Evolutionary conservation across 2,113 vertebrate genomes (phyloP), one percentile per base, ranked within the genome.

Genomic region (Brienomyrus brachyistius): DNA sequence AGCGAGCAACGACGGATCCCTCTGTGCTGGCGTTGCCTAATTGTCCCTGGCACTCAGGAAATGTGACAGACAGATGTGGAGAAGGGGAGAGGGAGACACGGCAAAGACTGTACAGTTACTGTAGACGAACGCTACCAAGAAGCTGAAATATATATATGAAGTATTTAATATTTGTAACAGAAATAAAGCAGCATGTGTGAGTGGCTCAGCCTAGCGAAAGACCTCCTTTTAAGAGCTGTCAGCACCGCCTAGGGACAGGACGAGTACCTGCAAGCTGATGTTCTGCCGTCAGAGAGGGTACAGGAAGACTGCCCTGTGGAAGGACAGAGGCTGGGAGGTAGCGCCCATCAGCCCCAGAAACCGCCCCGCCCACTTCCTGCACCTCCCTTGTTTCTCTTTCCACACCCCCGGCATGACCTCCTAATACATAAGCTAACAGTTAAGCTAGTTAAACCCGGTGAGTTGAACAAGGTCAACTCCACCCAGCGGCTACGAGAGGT

Each of bases 1-100:
- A 54, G 86, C 5, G 13, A 43, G 86, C 50, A 56, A 59, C 4
- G 86, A 87, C 15, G 19, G 31, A 87, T 35, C 51, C 31, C 51
- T 87, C 51, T 10, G 27, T 87, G 51, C 27, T 23, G 31, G 4
- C 17, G 1, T 21, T 7, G n/a, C 51, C 51, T 87, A 56, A 87
- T 87, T 43, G 51, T 87, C 86, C 59, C 51, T 87, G 86, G 86
- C 86, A 87, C 86, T 87, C 31, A 27, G 54, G 19, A 88, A 88
- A 66, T 45, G 35, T 62, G 90, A 91, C 87, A 89, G 85, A 93
- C 91, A 91, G 91, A 62, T 87, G 91, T 10, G 59, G 70, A 56
- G 52, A 62, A 92, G 92, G 90, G 87, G 54, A 51, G 35, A 70
- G 89, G 45, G 47, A 54, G 59, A 70, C 77, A 50, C 23, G 27